These are phyloP conservation scores for Drosophila paramelanica DNA, from an alignment of 2,888 invertebrate species.

Conservation along the genomic window DNA sequence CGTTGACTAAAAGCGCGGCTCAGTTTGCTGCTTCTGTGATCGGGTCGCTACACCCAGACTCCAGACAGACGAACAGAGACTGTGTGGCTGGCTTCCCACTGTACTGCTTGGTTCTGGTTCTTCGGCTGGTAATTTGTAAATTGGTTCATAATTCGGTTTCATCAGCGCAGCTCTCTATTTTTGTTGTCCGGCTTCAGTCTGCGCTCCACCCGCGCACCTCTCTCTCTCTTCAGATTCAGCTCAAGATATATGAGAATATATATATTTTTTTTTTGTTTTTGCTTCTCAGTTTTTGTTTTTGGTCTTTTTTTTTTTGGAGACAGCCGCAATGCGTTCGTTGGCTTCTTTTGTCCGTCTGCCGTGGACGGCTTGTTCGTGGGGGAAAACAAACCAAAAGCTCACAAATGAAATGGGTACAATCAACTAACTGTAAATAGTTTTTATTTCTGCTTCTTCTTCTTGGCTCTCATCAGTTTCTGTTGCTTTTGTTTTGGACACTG, in stretches of 20 bases:
- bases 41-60: slow-evolving; percentile 27
- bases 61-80: slow-evolving; percentile 14
- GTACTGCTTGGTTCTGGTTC: slow-evolving; percentile 10
- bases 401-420: slow-evolving; percentile 80
- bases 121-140: slow-evolving; percentile 76
- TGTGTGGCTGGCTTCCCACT: slow-evolving; percentile 15
- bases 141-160: slow-evolving; percentile 81
- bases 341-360: slow-evolving; percentile 70
- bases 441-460: slow-evolving; percentile 50
- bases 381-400: slow-evolving; percentile 75
- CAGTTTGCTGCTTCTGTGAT: slow-evolving; percentile 5
- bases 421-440: slow-evolving; percentile 79
- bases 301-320: slow-evolving; percentile 53
- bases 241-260: slow-evolving; percentile 23
- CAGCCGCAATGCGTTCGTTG: slow-evolving; percentile 73
- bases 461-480: slow-evolving; percentile 32
- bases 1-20: slow-evolving; percentile 25
- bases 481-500: slow-evolving; percentile 48
- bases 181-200: slow-evolving; percentile 9
- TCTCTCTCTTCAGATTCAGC: neutral
- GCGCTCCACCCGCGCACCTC: slow-evolving; percentile 44
- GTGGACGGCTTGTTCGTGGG: slow-evolving; percentile 52
- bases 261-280: slow-evolving; percentile 16
- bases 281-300: slow-evolving; percentile 23
- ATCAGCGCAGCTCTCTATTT: slow-evolving; percentile 45